Evolutionary conservation across 2,888 invertebrate species (phyloP), one percentile per base, ranked within the genome.

Genomic region (Scaptodrosophila latifasciaeformis): DNA sequence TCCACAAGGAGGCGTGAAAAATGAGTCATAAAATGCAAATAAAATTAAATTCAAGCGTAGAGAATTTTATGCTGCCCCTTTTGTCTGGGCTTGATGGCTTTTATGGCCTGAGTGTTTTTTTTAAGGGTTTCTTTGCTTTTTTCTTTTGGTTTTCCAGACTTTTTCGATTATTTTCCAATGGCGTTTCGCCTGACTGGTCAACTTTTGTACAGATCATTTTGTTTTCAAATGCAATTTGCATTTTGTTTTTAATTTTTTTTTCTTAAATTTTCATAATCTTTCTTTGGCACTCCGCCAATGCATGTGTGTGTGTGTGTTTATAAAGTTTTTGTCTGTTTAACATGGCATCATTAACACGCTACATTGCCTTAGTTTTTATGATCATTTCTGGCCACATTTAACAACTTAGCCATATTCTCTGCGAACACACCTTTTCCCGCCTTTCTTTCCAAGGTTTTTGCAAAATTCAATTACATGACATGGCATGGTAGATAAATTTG

Each of bases 1-100:
- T n/a, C 17, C 35, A 39, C 10, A 34, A 52, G 58, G 37, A 55
- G 77, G 68, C 81, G 69, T 81, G 79, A 78, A 81, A 75, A 75
- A 75, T 75, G 81, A 75, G 72, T 75, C 76, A 75, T 75, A 75
- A 75, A 75, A 75, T 81, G 81, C 81, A 75, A 75, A 75, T 75
- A 75, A 75, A 70, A 78, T 66, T n/a, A n/a, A n/a, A n/a, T 59
- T 75, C 61, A 62, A 75, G 81, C 67, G 69, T 76, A 70, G n/a
- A n/a, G n/a, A n/a, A 77, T 71, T 59, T 47, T 50, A 10, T 18
- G 24, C 47, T 13, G 13, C 30, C 24, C 35, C 7, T 35, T 13
- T 9, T 35, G 12, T 13, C 9, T 12, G 35, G 15, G 18, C 52
- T 27, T 37, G 49, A 17, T 49, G 40, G 30, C 40, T 67, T 65